Conservation (phyloP, 2,113 vertebrate genomes). For the Xiphophorus couchianus region DNA sequence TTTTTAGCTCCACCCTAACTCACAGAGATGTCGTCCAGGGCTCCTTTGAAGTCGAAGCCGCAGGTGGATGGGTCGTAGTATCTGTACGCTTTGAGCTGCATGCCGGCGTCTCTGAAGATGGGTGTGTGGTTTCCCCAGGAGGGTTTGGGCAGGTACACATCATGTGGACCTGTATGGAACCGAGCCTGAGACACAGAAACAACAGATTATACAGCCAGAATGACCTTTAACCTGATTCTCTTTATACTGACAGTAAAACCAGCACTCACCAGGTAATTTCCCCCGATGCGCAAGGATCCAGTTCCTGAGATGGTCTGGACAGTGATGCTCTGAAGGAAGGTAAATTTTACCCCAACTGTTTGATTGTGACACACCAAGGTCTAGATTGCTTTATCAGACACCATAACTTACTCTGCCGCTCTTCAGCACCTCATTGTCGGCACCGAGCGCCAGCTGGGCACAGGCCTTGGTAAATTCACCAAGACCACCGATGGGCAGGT, state of each 20-base stretch:
- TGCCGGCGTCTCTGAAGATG: slow-evolving; percentile 94
- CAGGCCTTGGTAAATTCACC: slow-evolving; percentile 88
- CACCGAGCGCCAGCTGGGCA: slow-evolving; percentile 87
- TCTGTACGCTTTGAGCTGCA: slow-evolving; percentile 92
- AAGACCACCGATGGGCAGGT: slow-evolving; percentile 87
- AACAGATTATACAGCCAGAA: neutral
- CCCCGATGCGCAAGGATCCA: slow-evolving; percentile 92
- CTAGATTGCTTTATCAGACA: neutral
- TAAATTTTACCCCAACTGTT: slow-evolving; percentile 1
- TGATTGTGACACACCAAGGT: neutral
- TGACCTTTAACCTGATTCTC: neutral
- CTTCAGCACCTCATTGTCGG: slow-evolving; percentile 87
- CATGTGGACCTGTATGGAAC: slow-evolving; percentile 87
- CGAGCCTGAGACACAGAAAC: slow-evolving; percentile 81
- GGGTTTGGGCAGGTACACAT: slow-evolving; percentile 94
- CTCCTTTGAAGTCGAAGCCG: slow-evolving; percentile 93
- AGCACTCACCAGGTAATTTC: slow-evolving; percentile 89
- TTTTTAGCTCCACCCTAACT: slow-evolving; percentile 65
- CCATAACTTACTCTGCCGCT: slow-evolving; percentile 87
- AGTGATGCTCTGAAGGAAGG: slow-evolving; percentile 84
- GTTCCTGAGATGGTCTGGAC: slow-evolving; percentile 98
- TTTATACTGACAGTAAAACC: neutral
- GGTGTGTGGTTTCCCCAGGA: slow-evolving; percentile 99
- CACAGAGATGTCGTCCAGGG: slow-evolving; percentile 94
- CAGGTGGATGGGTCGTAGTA: slow-evolving; percentile 95